Evolutionary conservation across 2,888 invertebrate genomes (phyloP), one percentile per base, ranked within the genome.

Genomic region (Megaustenia siamemsis): DNA sequence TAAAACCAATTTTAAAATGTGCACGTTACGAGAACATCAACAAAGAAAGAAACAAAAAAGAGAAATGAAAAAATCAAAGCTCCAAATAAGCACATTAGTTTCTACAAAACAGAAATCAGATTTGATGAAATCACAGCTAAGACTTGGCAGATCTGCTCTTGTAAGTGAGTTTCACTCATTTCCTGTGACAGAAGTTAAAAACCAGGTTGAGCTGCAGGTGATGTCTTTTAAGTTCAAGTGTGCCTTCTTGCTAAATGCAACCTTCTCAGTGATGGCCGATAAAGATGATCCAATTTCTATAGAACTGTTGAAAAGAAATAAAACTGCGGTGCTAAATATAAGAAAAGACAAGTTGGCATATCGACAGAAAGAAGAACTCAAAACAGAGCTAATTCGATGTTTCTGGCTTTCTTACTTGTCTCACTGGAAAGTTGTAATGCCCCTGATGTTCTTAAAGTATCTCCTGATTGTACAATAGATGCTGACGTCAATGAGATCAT

Each of bases 41-140:
- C 18, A 40, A 68, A 49, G 60, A 81, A n/a, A 81, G 83, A 68
- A 35, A 28, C 32, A 28, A 49, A 0, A 81, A 24, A 38, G 40
- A n/a, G 83, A 75, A 68, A n/a, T 45, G 21, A 38, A 28, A 40
- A 81, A 85, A 32, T 6, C 18, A 0, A 53, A 35, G 45, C 43
- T 85, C 35, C 43, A 35, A 21, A 53, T 49, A n/a, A 18, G 49
- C 32, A 77, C 24, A 5, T 21, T 28, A 6, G 43, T 82, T 24
- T 35, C 28, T n/a, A 21, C 45, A 24, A 15, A 28, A 8, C 43
- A 85, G 28, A 73, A 45, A 35, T 18, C 8, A 91, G 90, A 88
- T 88, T 83, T 71, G 93, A 93, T 53, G 75, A n/a, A 35, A 32
- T 75, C 45, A 24, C 32, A 38, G 28, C 2, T 24, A 56, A 53